Evolutionary conservation across 2,797 vertebrate genomes (phyloP).

Genomic region (Myripristis jacobus): DNA sequence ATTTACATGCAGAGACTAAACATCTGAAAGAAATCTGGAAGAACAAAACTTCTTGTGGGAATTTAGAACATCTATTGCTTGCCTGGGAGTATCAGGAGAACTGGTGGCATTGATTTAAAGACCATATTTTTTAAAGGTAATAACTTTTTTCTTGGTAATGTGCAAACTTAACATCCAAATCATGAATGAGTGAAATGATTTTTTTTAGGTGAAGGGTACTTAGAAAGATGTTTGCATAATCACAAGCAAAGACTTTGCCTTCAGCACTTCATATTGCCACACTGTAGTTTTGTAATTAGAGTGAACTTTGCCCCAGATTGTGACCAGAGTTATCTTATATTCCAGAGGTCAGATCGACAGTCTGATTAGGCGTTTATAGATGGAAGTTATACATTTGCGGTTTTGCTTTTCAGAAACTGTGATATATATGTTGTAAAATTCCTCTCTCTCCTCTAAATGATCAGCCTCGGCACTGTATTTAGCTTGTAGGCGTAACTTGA

Average conservation of each 20-base stretch:
- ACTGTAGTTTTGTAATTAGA: slow-evolving; percentile 68
- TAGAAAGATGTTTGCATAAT: slow-evolving; percentile 47
- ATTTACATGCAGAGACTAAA: background rate
- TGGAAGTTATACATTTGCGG: background rate
- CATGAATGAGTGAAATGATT: background rate
- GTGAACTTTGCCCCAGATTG: slow-evolving; percentile 70
- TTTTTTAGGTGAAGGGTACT: background rate
- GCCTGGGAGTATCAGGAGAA: background rate
- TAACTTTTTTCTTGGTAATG: slow-evolving; percentile 23
- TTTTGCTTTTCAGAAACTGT: background rate
- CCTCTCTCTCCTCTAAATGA: background rate
- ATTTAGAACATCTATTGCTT: background rate
- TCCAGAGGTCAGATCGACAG: slow-evolving; percentile 26
- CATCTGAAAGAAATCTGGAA: background rate
- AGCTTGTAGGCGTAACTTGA: background rate
- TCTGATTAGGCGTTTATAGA: slow-evolving; percentile 36
- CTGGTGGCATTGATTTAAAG: background rate
- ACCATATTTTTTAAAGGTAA: background rate
- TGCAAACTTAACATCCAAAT: slow-evolving; percentile 6
- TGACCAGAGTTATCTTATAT: slow-evolving; percentile 44
- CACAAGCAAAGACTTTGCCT: slow-evolving; percentile 48
- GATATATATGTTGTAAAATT: background rate
- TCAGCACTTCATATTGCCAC: slow-evolving; percentile 53
- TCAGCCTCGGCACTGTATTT: background rate
- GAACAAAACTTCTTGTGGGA: background rate